These are phyloP conservation scores for Oopsacas minuta DNA, from an alignment of 37 sponge, comb jelly and placozoan species.

Conservation along the genomic window DNA sequence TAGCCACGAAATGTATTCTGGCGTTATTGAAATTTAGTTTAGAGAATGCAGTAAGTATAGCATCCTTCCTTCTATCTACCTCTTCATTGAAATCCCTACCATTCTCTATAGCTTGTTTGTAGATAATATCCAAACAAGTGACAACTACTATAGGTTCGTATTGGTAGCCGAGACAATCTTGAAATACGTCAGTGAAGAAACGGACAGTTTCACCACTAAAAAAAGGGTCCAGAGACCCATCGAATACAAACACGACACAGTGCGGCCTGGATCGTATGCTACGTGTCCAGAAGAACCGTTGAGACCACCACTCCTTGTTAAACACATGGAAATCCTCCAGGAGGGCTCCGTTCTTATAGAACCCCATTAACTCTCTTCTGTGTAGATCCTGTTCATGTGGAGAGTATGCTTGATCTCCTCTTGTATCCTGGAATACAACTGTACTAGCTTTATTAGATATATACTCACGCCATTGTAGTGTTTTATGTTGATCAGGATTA, in stretches of 20 bases:
- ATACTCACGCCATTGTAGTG: constrained; percentile 71
- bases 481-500: constrained; percentile 55
- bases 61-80: constrained; percentile 53
- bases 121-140: constrained; percentile 70
- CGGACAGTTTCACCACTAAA: constrained; percentile 58
- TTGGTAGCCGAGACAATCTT: constrained; percentile 52
- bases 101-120: constrained; percentile 35
- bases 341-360: constrained; percentile 59
- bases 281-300: constrained; percentile 76
- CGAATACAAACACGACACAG: constrained; percentile 88
- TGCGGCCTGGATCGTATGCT: constrained; percentile 53
- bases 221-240: constrained; percentile 82
- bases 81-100: constrained; percentile 60
- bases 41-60: constrained; percentile 67
- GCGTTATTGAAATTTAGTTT: constrained; percentile 52
- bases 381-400: constrained; percentile 25
- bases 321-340: constrained; percentile 25
- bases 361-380: constrained; percentile 54
- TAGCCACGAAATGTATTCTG: constrained; percentile 68
- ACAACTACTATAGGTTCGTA: constrained; percentile 85
- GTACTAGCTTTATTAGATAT: constrained; percentile 43
- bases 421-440: constrained; percentile 72
- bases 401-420: constrained; percentile 66
- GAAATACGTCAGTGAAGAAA: constrained; percentile 63
- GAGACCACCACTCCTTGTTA: constrained; percentile 66